phyloP scores from a whole-genome alignment of 2,888 invertebrate species.

The Bimastos eiseni region DNA sequence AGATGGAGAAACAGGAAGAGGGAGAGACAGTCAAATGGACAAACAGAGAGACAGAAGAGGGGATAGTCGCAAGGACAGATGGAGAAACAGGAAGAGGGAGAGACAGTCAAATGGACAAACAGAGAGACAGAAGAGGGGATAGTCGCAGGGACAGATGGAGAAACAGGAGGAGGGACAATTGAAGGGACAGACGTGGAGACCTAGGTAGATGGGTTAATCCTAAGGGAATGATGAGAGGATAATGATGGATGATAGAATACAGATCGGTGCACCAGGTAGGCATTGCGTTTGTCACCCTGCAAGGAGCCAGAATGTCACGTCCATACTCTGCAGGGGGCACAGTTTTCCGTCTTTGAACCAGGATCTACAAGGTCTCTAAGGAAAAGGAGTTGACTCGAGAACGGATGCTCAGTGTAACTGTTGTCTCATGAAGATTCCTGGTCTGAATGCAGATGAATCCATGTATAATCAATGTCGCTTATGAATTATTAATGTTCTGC shows the following conservation, averaged over 20 bases:
- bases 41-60: not conserved
- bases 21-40: not conserved
- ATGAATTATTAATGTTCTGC: constrained; percentile 6
- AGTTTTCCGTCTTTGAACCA: not conserved
- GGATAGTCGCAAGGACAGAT: not conserved
- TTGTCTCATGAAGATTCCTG: not conserved
- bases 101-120: not conserved
- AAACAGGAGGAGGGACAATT: not conserved
- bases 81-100: not conserved
- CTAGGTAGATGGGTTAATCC: too few species aligned
- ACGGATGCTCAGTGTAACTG: not conserved
- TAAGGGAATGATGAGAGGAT: not conserved
- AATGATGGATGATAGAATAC: not conserved
- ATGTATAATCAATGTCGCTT: constrained; percentile 18
- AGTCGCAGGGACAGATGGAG: not conserved
- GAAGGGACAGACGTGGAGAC: not conserved
- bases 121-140: not conserved
- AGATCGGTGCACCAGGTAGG: not conserved
- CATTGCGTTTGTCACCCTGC: not conserved
- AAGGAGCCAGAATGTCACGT: not conserved
- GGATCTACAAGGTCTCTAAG: not conserved
- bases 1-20: not conserved
- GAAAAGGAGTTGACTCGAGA: not conserved
- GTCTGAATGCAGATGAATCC: constrained; percentile 2
- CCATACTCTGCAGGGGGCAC: not conserved